Evolutionary conservation across 2,113 vertebrate species (phyloP).

Genomic region (Platichthys stellatus): DNA sequence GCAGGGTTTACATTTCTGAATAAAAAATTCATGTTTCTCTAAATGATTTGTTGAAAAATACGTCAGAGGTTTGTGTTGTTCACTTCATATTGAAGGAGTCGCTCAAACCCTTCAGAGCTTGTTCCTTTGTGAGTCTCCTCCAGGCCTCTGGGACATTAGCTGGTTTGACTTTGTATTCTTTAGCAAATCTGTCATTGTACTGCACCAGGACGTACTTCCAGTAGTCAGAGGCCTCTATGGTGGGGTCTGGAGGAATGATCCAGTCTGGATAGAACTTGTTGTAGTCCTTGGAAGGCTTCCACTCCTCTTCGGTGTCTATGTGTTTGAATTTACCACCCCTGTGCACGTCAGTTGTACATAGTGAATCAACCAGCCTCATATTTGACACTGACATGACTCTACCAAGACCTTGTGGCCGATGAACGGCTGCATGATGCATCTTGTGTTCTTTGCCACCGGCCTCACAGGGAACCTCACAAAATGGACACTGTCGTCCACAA

Average conservation of each 20-base stretch:
- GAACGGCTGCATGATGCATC: slow-evolving; percentile 56
- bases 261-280: slow-evolving; percentile 65
- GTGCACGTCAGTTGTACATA: slow-evolving; percentile 58
- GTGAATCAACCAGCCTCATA: slow-evolving; percentile 21
- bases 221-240: slow-evolving; percentile 67
- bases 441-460: slow-evolving; percentile 65
- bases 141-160: slow-evolving; percentile 62
- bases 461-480: slow-evolving; percentile 80
- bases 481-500: slow-evolving; percentile 79
- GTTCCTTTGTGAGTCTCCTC: slow-evolving; percentile 40
- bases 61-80: too few relatives aligned
- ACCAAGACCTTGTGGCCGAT: slow-evolving; percentile 70
- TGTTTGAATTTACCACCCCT: rapidly evolving
- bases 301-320: rapidly evolving
- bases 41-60: too few relatives aligned
- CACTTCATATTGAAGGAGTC: slow-evolving; percentile 41
- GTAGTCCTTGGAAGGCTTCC: slow-evolving; percentile 61
- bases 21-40: too few relatives aligned
- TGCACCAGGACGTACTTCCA: slow-evolving; percentile 70
- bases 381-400: too few relatives aligned
- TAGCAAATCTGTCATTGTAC: slow-evolving; percentile 69
- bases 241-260: slow-evolving; percentile 72
- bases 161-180: slow-evolving; percentile 1
- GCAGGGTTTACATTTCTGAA: too few relatives aligned
- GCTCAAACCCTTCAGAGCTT: slow-evolving; percentile 52